Conservation (phyloP, 2,797 vertebrate genomes). For the Monodelphis domestica region DNA sequence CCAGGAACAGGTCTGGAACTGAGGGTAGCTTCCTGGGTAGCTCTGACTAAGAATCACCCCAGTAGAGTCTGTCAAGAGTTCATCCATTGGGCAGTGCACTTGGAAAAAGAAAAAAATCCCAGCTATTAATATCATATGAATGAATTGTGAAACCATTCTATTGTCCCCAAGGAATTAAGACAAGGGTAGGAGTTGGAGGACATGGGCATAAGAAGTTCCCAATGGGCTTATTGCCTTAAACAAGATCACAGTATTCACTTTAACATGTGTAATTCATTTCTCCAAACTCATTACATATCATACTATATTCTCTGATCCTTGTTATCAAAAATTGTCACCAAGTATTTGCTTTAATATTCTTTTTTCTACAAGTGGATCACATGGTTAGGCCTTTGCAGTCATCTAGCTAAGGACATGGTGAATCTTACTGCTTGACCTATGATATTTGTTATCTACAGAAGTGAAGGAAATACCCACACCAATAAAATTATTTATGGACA, state of each 20-base stretch:
- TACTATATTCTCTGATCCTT: not conserved
- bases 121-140: not conserved
- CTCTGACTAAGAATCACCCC: slow-evolving; percentile 97
- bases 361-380: not conserved
- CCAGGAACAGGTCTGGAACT: slow-evolving; percentile 99
- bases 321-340: not conserved
- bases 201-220: not conserved
- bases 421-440: not conserved
- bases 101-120: slow-evolving; percentile 60
- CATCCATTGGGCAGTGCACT: slow-evolving; percentile 97
- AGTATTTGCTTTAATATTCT: not conserved
- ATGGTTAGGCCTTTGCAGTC: not conserved
- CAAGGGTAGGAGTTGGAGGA: not conserved
- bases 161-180: not conserved
- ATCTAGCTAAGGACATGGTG: not conserved
- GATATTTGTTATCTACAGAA: not conserved
- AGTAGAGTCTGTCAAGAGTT: slow-evolving; percentile 93
- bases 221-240: not conserved
- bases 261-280: not conserved
- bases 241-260: not conserved
- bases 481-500: not conserved
- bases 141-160: not conserved
- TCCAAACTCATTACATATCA: not conserved
- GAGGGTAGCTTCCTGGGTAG: slow-evolving; percentile 92
- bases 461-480: not conserved